Conservation (phyloP, 2,888 invertebrate species). For the Parnassius apollo region DNA sequence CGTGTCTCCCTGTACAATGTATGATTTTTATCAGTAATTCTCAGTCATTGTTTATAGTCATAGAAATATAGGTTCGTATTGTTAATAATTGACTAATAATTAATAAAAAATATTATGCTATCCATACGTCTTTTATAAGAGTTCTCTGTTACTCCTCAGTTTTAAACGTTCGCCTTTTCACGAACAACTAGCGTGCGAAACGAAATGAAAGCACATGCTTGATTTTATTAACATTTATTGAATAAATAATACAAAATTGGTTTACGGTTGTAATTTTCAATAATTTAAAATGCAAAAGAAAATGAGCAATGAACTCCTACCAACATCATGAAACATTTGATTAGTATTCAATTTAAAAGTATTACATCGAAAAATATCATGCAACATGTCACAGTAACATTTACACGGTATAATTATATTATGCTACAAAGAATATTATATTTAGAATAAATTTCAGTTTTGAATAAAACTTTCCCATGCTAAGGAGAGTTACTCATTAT, state of each 20-base stretch:
- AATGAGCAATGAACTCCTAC: slow-evolving; percentile 67
- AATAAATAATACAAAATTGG: slow-evolving; percentile 79
- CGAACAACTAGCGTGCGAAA: too few relatives aligned
- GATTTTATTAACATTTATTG: slow-evolving; percentile 81
- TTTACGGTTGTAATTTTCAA: slow-evolving; percentile 64
- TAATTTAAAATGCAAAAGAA: slow-evolving; percentile 64
- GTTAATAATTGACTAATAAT: too few relatives aligned
- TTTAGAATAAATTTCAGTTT: neutral
- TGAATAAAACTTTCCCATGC: neutral
- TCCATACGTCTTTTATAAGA: too few relatives aligned
- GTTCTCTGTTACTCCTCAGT: too few relatives aligned
- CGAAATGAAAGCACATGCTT: slow-evolving; percentile 41
- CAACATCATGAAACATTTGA: slow-evolving; percentile 28
- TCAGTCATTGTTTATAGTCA: too few relatives aligned
- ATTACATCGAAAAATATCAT: slow-evolving; percentile 4
- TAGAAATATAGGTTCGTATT: too few relatives aligned
- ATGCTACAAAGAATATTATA: neutral
- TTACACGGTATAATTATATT: neutral
- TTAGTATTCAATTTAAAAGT: neutral
- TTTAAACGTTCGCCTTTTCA: too few relatives aligned
- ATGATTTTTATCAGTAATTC: too few relatives aligned
- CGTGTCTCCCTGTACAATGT: too few relatives aligned
- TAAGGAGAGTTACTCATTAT: too few relatives aligned
- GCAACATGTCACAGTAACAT: neutral
- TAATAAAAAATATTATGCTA: too few relatives aligned